Conservation (phyloP, 2,797 vertebrate species). For the Leptoclinus maculatus region DNA sequence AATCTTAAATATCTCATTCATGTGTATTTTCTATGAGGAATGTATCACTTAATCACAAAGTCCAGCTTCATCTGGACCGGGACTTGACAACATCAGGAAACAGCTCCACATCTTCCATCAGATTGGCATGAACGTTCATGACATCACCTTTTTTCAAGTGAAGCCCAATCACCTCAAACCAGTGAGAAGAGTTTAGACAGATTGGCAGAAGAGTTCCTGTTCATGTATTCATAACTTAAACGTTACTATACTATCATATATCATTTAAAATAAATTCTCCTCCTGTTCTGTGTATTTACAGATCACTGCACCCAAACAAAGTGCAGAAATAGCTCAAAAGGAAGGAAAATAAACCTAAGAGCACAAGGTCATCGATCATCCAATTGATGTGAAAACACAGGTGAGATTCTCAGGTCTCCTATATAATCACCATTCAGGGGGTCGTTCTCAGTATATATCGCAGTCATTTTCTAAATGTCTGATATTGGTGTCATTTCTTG, state of each 20-base stretch:
- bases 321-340: neutral
- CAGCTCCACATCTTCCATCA: neutral
- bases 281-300: neutral
- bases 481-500: neutral
- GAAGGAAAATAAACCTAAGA: neutral
- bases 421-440: neutral
- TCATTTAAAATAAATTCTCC: neutral
- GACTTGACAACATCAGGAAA: neutral
- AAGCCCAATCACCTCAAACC: neutral
- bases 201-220: neutral
- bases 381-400: neutral
- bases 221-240: neutral
- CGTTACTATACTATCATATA: neutral
- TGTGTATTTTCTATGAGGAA: neutral
- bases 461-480: constrained; percentile 1
- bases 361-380: neutral
- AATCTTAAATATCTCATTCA: neutral
- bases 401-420: neutral
- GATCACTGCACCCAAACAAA: neutral
- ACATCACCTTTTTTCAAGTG: neutral
- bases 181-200: neutral
- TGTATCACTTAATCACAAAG: neutral
- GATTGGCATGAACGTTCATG: neutral
- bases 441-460: neutral
- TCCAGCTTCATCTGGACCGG: neutral